These are phyloP conservation scores for Drosophila anomelani DNA, from an alignment of 2,888 invertebrate genomes.

Conservation along the genomic window DNA sequence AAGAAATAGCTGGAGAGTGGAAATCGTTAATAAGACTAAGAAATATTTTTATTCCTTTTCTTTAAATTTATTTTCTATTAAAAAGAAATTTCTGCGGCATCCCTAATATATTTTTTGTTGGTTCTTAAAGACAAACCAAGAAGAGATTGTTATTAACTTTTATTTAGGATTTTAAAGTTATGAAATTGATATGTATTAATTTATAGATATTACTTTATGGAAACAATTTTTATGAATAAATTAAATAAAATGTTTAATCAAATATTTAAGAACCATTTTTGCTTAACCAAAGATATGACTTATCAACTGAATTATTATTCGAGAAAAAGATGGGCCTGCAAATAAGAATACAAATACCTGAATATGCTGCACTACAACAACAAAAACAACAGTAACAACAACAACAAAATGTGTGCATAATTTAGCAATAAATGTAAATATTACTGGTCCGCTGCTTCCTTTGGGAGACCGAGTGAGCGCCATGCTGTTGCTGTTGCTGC, in stretches of 20 bases:
- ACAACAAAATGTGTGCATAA: constrained; percentile 56
- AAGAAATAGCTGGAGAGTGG: too few species aligned
- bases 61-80: too few species aligned
- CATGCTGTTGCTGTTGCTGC: constrained; percentile 44
- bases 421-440: constrained; percentile 66
- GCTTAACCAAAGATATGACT: constrained; percentile 14
- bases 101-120: neutral
- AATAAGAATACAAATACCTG: constrained; percentile 43
- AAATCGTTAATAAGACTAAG: too few species aligned
- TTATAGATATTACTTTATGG: too few species aligned
- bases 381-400: neutral
- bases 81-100: too few species aligned
- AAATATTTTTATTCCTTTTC: too few species aligned
- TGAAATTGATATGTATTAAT: too few species aligned
- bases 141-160: too few species aligned
- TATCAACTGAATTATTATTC: constrained; percentile 36
- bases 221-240: too few species aligned
- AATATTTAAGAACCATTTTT: neutral
- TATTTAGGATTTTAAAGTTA: too few species aligned
- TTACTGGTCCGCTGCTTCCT: constrained; percentile 69
- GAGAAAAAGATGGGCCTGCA: constrained; percentile 38
- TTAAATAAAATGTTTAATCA: too few species aligned
- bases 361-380: neutral
- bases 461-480: constrained; percentile 76
- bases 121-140: too few species aligned